A percentile compares a stretch with the other conserved stretches of the same genome.
These are phyloP conservation scores for Crioceris asparagi DNA, from an alignment of 2,888 invertebrate species.

Conservation along the genomic window DNA sequence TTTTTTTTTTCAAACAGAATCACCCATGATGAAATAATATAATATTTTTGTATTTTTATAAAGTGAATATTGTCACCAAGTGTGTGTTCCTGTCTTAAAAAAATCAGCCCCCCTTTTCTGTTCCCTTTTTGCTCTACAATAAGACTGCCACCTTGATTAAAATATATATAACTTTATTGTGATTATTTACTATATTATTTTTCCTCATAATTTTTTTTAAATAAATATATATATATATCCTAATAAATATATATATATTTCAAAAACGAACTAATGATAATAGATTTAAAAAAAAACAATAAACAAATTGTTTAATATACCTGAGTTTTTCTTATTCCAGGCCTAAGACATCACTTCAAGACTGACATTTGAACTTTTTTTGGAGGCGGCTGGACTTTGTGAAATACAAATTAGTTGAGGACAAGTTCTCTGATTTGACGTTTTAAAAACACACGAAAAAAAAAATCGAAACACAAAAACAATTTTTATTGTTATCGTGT, in stretches of 20 bases:
- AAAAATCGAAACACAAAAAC: slow-evolving; percentile 7
- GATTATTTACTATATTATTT: slow-evolving; percentile 31
- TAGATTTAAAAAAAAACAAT: slow-evolving; percentile 19
- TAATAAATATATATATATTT: too few relatives aligned
- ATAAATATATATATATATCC: slow-evolving; percentile 31
- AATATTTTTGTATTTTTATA: too few relatives aligned
- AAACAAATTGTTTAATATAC: slow-evolving; percentile 34
- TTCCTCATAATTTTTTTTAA: slow-evolving; percentile 29
- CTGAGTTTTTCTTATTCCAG: slow-evolving; percentile 36
- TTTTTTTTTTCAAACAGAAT: too few relatives aligned
- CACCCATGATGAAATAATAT: too few relatives aligned
- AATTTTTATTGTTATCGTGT: neutral
- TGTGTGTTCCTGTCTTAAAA: too few relatives aligned
- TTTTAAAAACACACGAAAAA: slow-evolving; percentile 31
- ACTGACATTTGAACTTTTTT: slow-evolving; percentile 41
- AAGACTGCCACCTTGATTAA: too few relatives aligned
- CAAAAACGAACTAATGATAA: slow-evolving; percentile 16
- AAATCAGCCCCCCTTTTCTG: too few relatives aligned
- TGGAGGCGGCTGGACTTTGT: slow-evolving; percentile 40
- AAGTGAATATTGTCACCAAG: too few relatives aligned
- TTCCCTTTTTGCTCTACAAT: too few relatives aligned
- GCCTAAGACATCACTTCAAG: slow-evolving; percentile 38
- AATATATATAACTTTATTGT: slow-evolving; percentile 22
- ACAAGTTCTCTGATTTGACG: slow-evolving; percentile 39
- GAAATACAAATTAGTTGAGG: slow-evolving; percentile 39